phyloP scores from a whole-genome alignment of 2,113 vertebrate genomes.

The Chelonoidis abingdonii region DNA sequence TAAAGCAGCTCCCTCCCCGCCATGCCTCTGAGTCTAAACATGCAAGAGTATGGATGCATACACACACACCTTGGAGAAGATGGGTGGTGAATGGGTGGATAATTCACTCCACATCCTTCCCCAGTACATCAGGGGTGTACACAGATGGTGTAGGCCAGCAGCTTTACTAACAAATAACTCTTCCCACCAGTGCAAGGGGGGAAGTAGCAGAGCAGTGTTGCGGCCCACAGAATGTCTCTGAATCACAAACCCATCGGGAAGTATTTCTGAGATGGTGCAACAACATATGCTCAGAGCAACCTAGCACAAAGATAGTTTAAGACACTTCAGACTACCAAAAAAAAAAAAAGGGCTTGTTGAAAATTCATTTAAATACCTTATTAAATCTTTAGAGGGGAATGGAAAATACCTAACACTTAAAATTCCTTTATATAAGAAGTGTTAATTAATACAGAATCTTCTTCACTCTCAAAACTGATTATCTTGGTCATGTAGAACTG shows the following conservation, averaged over 20 bases:
- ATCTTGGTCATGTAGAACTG: neutral
- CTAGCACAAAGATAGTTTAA: neutral
- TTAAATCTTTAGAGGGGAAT: neutral
- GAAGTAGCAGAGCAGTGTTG: neutral
- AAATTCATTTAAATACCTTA: conserved; percentile 8
- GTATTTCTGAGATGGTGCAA: neutral
- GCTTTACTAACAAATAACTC: neutral
- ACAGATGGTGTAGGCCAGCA: neutral
- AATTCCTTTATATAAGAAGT: neutral
- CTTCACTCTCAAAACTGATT: neutral
- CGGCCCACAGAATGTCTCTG: neutral
- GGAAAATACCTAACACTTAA: neutral
- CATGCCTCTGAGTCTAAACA: neutral
- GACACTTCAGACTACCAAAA: neutral
- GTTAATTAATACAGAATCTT: neutral
- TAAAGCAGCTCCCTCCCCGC: neutral
- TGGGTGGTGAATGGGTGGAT: neutral
- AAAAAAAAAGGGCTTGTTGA: neutral
- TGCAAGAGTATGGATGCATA: accelerated
- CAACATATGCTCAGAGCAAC: neutral
- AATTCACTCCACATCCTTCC: neutral
- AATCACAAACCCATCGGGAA: neutral
- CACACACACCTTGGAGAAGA: neutral
- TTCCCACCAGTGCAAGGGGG: neutral
- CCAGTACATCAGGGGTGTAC: neutral